Evolutionary conservation across 1,140 invertebrate species (phyloP), one percentile per base, ranked within the genome.

Genomic region (Drosophila tristis): DNA sequence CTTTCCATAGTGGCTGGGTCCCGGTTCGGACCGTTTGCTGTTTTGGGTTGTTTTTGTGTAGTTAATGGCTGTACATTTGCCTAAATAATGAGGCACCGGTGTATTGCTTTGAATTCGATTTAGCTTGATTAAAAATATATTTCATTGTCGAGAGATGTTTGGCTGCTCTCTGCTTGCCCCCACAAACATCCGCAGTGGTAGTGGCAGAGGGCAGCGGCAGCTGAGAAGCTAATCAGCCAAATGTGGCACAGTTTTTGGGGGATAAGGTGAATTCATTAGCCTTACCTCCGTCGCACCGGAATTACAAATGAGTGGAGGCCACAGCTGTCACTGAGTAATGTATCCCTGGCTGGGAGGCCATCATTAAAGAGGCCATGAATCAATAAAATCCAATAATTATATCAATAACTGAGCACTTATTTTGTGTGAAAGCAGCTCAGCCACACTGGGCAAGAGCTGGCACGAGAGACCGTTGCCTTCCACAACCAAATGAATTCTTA

Each of bases 41-140:
- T 45, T 45, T 47, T 49, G 59, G 49, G 64, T 11, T 61, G 61
- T 74, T 70, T 71, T 65, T 49, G 53, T 78, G 84, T 86, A 86
- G 84, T 86, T 86, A 86, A 86, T 86, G 82, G 84, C 84, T 70
- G 67, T 58, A 87, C 82, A 86, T 86, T 86, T 86, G 82, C 82
- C 82, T 86, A 86, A 86, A 86, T 86, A 86, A 86, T 87, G 82
- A 86, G 82, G 61, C 82, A 87, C 82, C 82, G 82, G 82, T 86
- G 82, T 87, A 86, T 86, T 86, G 82, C 84, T 81, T 87, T 82
- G 82, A 82, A 86, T 86, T 86, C 82, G 82, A 86, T 86, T 86
- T 87, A 66, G 82, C 82, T 86, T 87, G 82, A 86, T 86, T 86
- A 86, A 86, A 86, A 86, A 78, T 82, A 86, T 86, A 86, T 86